A percentile compares a stretch with the other conserved stretches of the same genome.
phyloP scores from a whole-genome alignment of 2,888 invertebrate genomes.

The Cryptus viduatorius region DNA sequence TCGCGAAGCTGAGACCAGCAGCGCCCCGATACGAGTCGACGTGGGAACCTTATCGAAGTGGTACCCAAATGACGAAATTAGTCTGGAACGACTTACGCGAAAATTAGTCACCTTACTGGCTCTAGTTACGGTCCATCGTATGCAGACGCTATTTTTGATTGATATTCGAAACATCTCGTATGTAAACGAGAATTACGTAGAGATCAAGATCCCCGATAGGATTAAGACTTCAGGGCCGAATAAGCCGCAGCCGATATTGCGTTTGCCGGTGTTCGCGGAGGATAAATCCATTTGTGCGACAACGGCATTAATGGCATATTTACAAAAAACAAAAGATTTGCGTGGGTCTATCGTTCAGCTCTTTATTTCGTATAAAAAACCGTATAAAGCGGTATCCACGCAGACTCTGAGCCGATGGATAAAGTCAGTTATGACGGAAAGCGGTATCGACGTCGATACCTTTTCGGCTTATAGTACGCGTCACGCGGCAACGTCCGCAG shows the following conservation, averaged over 20 bases:
- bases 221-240: slow-evolving; percentile 62
- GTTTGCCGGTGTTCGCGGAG: slow-evolving; percentile 54
- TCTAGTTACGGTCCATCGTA: slow-evolving; percentile 58
- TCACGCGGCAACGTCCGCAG: slow-evolving; percentile 34
- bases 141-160: slow-evolving; percentile 65
- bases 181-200: slow-evolving; percentile 55
- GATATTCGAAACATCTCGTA: slow-evolving; percentile 59
- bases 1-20: slow-evolving; percentile 69
- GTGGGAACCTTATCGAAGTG: slow-evolving; percentile 60
- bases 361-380: slow-evolving; percentile 51
- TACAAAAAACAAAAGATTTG: slow-evolving; percentile 47
- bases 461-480: slow-evolving; percentile 50
- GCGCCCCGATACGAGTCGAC: slow-evolving; percentile 62
- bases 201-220: slow-evolving; percentile 58
- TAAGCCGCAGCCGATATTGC: slow-evolving; percentile 41
- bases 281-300: slow-evolving; percentile 43
- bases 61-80: slow-evolving; percentile 56
- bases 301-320: slow-evolving; percentile 24
- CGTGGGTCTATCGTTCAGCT: too few relatives aligned
- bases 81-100: slow-evolving; percentile 45
- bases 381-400: slow-evolving; percentile 16
- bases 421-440: slow-evolving; percentile 9
- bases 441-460: slow-evolving; percentile 30
- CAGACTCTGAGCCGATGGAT: slow-evolving; percentile 50
- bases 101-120: slow-evolving; percentile 61